A percentile compares a stretch with the other conserved stretches of the same genome.
Evolutionary conservation across 2,797 vertebrate species (phyloP).

Genomic region (Ctenosaura bakeri): DNA sequence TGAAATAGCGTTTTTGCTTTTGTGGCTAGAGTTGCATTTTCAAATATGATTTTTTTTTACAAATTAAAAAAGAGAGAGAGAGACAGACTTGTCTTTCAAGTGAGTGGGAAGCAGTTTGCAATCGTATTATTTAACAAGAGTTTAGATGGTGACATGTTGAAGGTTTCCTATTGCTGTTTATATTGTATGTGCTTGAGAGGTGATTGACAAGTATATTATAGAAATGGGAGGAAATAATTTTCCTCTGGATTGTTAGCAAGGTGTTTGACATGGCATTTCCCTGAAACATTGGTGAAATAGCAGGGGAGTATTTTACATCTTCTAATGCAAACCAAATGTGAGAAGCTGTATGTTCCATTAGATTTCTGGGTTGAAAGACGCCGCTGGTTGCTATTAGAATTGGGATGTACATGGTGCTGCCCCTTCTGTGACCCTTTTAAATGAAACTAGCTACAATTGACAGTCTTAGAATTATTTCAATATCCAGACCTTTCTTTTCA

Average conservation of each 20-base stretch:
- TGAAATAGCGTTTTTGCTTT: neutral
- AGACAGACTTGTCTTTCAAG: slow-evolving; percentile 29
- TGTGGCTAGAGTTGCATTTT: neutral
- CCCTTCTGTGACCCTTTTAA: neutral
- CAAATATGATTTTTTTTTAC: neutral
- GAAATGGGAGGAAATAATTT: slow-evolving; percentile 56
- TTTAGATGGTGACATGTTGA: slow-evolving; percentile 54
- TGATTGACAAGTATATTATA: slow-evolving; percentile 57
- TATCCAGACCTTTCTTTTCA: no score
- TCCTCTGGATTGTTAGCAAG: slow-evolving; percentile 34
- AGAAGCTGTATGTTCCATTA: neutral
- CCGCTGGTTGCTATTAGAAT: neutral
- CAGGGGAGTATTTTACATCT: slow-evolving; percentile 9
- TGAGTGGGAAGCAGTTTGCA: slow-evolving; percentile 40
- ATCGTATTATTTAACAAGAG: slow-evolving; percentile 56
- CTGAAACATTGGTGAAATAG: slow-evolving; percentile 5
- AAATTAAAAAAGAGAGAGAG: neutral
- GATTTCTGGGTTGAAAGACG: neutral
- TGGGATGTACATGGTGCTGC: no score
- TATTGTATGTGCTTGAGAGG: slow-evolving; percentile 43
- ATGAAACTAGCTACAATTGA: neutral
- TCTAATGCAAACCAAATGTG: neutral
- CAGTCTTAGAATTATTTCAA: neutral
- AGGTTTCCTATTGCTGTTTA: slow-evolving; percentile 61
- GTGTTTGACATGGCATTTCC: slow-evolving; percentile 36